These are phyloP conservation scores for Hemibagrus guttatus DNA, from an alignment of 2,797 vertebrate genomes.

Conservation along the genomic window DNA sequence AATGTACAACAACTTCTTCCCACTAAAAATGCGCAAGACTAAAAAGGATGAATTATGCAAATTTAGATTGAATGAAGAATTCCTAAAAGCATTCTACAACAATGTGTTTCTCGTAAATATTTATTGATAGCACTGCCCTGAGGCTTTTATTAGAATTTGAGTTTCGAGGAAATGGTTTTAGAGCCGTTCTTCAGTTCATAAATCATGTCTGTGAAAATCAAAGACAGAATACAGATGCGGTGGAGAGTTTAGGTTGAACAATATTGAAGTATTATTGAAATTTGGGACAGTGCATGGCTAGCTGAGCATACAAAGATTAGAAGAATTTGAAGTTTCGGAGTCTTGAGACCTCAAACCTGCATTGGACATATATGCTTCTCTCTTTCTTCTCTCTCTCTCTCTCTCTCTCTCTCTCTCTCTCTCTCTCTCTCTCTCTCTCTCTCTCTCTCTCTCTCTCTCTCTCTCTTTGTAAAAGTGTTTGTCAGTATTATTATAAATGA, in stretches of 20 bases:
- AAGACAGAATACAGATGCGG: neutral
- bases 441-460: no score
- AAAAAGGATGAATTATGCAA: conserved; percentile 13
- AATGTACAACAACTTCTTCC: neutral
- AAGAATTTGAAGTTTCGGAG: neutral
- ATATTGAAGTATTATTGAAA: neutral
- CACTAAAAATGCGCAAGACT: neutral
- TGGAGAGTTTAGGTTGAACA: neutral
- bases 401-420: no score
- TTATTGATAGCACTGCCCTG: neutral
- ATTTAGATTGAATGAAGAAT: neutral
- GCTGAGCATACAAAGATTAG: neutral
- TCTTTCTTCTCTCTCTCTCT: no score
- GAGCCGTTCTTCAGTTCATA: neutral
- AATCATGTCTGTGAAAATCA: neutral
- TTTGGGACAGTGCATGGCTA: neutral
- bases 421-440: no score
- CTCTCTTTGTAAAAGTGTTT: no score
- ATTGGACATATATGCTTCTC: neutral
- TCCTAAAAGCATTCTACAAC: neutral
- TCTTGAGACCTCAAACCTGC: conserved; percentile 15
- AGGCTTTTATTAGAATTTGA: neutral
- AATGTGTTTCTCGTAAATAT: conserved; percentile 1
- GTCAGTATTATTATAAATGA: no score
- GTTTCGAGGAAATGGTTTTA: neutral